Percentiles rank a stretch among this genome's conserved stretches.
These are phyloP conservation scores for Fragum fragum DNA, from an alignment of 2,888 invertebrate genomes.

Conservation along the genomic window DNA sequence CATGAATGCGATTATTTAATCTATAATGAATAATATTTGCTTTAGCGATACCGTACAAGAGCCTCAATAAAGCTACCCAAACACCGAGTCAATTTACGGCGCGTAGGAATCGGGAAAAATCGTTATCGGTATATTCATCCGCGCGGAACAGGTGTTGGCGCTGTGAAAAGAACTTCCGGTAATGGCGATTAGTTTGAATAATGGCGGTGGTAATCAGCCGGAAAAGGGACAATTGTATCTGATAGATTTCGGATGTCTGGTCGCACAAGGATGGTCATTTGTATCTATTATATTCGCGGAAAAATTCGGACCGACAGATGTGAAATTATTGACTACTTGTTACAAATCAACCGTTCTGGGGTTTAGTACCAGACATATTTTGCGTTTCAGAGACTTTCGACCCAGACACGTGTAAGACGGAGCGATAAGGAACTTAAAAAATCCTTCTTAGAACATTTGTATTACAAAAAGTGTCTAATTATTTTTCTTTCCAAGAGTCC, in stretches of 20 bases:
- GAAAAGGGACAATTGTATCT: conserved; percentile 31
- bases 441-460: too few relatives aligned
- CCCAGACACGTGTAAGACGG: background rate
- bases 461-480: too few relatives aligned
- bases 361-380: background rate
- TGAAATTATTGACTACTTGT: conserved; percentile 20
- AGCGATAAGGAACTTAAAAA: too few relatives aligned
- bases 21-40: conserved; percentile 33
- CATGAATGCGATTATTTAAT: conserved; percentile 23
- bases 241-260: conserved; percentile 25
- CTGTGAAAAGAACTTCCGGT: conserved; percentile 30
- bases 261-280: conserved; percentile 18
- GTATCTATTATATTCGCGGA: conserved; percentile 24
- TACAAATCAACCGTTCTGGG: background rate
- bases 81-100: conserved; percentile 29
- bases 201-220: conserved; percentile 30
- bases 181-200: conserved; percentile 27
- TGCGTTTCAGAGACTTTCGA: background rate
- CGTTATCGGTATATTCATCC: conserved; percentile 29
- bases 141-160: conserved; percentile 19
- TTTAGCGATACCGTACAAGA: conserved; percentile 22
- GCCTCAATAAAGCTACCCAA: conserved; percentile 26
- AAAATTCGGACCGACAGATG: conserved; percentile 25
- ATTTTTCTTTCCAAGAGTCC: too few relatives aligned
- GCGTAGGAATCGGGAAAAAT: conserved; percentile 18